These are phyloP conservation scores for Acleris holmiana DNA, from an alignment of 2,888 invertebrate genomes.

Conservation along the genomic window DNA sequence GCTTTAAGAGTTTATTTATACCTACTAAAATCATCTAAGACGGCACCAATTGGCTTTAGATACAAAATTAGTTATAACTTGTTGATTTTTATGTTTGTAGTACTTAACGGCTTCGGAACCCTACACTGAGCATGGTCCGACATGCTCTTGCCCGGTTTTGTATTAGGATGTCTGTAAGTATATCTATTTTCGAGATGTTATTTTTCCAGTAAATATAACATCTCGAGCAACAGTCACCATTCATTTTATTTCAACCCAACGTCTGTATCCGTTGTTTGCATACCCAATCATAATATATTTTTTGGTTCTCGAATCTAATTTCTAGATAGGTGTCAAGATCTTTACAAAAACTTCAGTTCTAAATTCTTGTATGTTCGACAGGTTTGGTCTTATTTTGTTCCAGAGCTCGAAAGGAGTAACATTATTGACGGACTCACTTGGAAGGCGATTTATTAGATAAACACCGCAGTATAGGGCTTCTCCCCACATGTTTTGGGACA, in stretches of 20 bases:
- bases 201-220: conserved; percentile 3
- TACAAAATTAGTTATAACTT: too few relatives aligned
- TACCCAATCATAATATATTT: conserved; percentile 6
- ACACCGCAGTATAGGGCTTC: conserved; percentile 8
- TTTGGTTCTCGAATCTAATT: not conserved
- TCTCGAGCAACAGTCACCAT: conserved; percentile 3
- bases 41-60: too few relatives aligned
- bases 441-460: conserved; percentile 2
- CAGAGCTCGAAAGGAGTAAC: conserved; percentile 1
- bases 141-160: too few relatives aligned
- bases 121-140: too few relatives aligned
- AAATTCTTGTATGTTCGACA: conserved; percentile 3
- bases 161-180: too few relatives aligned
- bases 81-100: too few relatives aligned
- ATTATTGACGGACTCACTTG: conserved; percentile 9
- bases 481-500: conserved; percentile 7
- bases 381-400: conserved; percentile 1
- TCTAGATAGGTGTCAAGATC: not conserved
- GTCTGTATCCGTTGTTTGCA: conserved; percentile 1
- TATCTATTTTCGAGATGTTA: not conserved
- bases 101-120: too few relatives aligned
- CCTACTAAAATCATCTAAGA: too few relatives aligned
- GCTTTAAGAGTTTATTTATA: too few relatives aligned
- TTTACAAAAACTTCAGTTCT: not conserved
- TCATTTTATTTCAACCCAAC: not conserved